Evolutionary conservation across 2,113 vertebrate species (phyloP).

Genomic region (Pelvicachromis taeniatus): DNA sequence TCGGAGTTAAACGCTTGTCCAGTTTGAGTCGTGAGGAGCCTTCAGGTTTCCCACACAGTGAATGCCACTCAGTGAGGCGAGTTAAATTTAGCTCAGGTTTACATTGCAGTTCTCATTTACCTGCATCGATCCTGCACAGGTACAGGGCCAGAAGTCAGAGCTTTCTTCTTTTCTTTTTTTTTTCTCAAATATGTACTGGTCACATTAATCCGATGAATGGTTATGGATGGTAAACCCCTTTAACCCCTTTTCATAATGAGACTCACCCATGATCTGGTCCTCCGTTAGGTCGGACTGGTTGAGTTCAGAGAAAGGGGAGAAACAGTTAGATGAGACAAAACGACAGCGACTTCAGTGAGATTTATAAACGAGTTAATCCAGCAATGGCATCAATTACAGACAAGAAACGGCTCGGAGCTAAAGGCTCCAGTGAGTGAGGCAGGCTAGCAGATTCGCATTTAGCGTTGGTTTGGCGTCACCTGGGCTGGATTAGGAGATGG

Average conservation of each 20-base stretch:
- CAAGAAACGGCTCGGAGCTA: background rate
- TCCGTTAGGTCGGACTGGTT: slow-evolving; percentile 83
- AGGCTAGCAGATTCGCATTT: background rate
- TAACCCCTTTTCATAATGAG: background rate
- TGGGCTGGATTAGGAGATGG: background rate
- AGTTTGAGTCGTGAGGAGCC: background rate
- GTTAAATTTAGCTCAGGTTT: background rate
- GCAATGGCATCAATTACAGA: background rate
- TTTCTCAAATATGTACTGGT: background rate
- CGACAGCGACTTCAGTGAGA: background rate
- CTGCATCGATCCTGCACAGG: background rate
- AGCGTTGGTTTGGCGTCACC: background rate
- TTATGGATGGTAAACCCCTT: background rate
- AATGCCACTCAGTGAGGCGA: background rate
- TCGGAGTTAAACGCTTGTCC: background rate
- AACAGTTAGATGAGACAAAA: background rate
- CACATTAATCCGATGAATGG: background rate
- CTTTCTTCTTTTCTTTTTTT: background rate
- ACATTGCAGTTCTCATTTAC: background rate
- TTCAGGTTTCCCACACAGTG: background rate
- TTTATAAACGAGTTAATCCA: background rate
- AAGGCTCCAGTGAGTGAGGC: background rate
- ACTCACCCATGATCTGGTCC: slow-evolving; percentile 83
- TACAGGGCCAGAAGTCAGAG: background rate
- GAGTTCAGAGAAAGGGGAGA: background rate